Evolutionary conservation across 2,113 vertebrate species (phyloP).

Genomic region (Dipodomys ordii): DNA sequence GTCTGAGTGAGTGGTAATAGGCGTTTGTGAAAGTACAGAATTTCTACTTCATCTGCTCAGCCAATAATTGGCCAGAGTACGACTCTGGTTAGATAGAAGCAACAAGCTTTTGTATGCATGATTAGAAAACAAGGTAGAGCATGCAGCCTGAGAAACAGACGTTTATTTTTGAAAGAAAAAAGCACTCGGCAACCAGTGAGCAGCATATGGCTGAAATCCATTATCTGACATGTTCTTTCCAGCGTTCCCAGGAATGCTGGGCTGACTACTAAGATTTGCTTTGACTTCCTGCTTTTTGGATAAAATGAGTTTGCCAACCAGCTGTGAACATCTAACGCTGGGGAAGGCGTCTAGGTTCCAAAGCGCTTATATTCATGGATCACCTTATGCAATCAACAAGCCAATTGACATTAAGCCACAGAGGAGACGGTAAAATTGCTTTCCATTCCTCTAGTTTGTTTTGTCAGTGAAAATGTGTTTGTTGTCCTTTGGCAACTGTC

Average conservation of each 20-base stretch:
- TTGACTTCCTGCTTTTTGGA: constrained; percentile 77
- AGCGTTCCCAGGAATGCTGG: constrained; percentile 80
- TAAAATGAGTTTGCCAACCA: constrained; percentile 94
- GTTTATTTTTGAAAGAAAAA: constrained; percentile 78
- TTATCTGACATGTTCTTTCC: constrained; percentile 72
- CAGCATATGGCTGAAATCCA: constrained; percentile 39
- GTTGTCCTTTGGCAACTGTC: constrained; percentile 56
- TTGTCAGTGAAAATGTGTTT: constrained; percentile 70
- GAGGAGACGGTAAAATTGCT: constrained; percentile 91
- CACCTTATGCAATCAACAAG: constrained; percentile 95
- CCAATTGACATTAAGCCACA: constrained; percentile 97
- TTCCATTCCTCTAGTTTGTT: constrained; percentile 78
- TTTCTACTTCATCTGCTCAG: constrained; percentile 80
- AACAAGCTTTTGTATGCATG: constrained; percentile 75
- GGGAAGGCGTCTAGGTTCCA: constrained; percentile 92
- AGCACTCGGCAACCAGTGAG: constrained; percentile 52
- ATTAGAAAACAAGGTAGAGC: constrained; percentile 73
- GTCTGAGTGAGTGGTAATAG: constrained; percentile 25
- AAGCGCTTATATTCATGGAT: constrained; percentile 92
- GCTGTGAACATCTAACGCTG: constrained; percentile 91
- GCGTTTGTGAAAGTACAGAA: constrained; percentile 68
- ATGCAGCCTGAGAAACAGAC: constrained; percentile 59
- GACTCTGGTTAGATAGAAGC: constrained; percentile 81
- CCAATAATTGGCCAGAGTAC: constrained; percentile 80
- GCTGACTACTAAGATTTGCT: constrained; percentile 72